A percentile compares a stretch with the other conserved stretches of the same genome.
phyloP scores from a whole-genome alignment of 2,113 vertebrate species.

The Vulpes lagopus region DNA sequence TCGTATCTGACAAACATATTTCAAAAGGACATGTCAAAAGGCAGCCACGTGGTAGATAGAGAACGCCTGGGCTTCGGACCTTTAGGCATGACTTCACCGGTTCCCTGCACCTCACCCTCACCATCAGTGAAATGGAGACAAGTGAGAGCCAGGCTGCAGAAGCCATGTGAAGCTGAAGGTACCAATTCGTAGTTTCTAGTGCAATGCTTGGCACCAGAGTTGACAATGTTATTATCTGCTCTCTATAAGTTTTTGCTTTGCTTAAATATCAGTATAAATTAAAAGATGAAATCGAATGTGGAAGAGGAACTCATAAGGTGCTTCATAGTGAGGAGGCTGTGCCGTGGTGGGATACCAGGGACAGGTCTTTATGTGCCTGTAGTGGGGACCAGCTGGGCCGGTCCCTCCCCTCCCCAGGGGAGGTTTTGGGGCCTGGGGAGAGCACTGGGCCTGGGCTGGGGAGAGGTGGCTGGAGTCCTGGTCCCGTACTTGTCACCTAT shows the following conservation, averaged over 20 bases:
- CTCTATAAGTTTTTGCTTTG: not conserved
- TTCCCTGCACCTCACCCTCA: not conserved
- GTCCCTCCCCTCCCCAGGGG: not conserved
- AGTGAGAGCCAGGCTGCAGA: too few relatives aligned
- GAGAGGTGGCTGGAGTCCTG: slow-evolving; percentile 41
- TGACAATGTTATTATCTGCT: not conserved
- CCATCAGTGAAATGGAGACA: not conserved
- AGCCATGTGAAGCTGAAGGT: fast-evolving
- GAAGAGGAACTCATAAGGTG: not conserved
- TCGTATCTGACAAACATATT: not conserved
- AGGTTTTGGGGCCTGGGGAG: not conserved
- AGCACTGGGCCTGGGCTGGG: not conserved
- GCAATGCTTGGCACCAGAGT: fast-evolving
- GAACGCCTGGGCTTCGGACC: not conserved
- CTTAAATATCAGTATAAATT: not conserved
- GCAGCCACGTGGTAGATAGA: not conserved
- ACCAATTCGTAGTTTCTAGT: not conserved
- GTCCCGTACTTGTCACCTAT: not conserved
- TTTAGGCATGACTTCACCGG: not conserved
- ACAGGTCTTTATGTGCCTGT: not conserved
- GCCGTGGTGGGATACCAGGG: fast-evolving
- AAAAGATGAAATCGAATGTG: not conserved
- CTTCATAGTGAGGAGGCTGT: too few relatives aligned
- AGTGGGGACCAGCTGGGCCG: too few relatives aligned
- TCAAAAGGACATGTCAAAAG: not conserved